Percentiles rank a stretch among this genome's conserved stretches.
Conservation (phyloP, 2,797 vertebrate genomes). For the Platalea minor region DNA sequence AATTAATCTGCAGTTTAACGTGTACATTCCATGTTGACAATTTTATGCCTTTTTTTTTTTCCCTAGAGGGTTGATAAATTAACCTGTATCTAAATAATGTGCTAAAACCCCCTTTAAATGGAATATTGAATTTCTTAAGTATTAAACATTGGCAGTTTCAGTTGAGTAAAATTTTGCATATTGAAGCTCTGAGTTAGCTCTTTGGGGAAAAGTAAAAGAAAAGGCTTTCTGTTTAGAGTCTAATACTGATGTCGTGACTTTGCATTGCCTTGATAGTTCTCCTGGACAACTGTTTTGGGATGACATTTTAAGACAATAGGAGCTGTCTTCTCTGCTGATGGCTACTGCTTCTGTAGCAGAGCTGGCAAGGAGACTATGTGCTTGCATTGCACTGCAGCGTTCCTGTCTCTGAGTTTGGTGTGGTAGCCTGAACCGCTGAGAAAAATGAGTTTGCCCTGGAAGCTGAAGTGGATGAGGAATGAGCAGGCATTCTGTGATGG, state of each 20-base stretch:
- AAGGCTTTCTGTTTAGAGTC: not conserved
- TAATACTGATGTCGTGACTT: not conserved
- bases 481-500: accelerated
- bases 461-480: not conserved
- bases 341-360: not conserved
- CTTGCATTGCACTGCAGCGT: not conserved
- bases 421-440: not conserved
- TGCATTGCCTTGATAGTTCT: not conserved
- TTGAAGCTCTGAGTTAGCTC: not conserved
- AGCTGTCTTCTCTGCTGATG: not conserved
- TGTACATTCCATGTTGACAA: not conserved
- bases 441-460: not conserved
- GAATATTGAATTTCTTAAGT: not conserved
- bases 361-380: not conserved
- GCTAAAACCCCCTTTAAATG: not conserved
- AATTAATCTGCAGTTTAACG: not conserved
- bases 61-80: not conserved
- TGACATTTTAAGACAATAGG: not conserved
- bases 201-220: not conserved
- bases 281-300: not conserved
- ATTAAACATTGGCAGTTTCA: not conserved
- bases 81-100: not conserved
- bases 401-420: not conserved
- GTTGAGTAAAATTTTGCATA: not conserved
- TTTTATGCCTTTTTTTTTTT: not conserved